Conservation (phyloP, 2,888 invertebrate species). For the Tachina fera region DNA sequence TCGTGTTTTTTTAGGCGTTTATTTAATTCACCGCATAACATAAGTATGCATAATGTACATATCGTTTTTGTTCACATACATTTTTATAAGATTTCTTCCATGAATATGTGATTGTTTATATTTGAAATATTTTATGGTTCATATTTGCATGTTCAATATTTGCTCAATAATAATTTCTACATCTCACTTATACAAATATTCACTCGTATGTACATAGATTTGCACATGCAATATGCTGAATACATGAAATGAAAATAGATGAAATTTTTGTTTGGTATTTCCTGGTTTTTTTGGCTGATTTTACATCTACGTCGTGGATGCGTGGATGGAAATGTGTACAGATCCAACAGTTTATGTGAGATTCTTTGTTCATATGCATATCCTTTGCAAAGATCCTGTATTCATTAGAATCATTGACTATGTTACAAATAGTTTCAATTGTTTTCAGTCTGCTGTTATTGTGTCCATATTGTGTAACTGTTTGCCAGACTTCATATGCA, state of each 20-base stretch:
- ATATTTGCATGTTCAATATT: slow-evolving; percentile 51
- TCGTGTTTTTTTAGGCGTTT: no score
- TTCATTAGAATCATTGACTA: slow-evolving; percentile 1
- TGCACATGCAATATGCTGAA: neutral
- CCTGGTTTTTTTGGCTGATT: neutral
- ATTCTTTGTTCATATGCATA: neutral
- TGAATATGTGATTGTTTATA: slow-evolving; percentile 1
- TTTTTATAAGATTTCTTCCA: neutral
- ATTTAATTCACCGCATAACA: no score
- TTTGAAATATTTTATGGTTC: slow-evolving; percentile 47
- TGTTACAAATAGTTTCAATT: slow-evolving; percentile 39
- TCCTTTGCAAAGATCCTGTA: neutral
- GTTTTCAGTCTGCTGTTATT: neutral
- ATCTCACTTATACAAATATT: slow-evolving; percentile 8
- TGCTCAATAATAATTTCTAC: slow-evolving; percentile 10
- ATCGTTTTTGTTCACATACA: no score
- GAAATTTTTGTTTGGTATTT: neutral
- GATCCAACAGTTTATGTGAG: neutral
- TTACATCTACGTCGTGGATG: no score
- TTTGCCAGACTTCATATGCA: slow-evolving; percentile 31
- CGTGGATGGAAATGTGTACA: neutral
- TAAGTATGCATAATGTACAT: no score
- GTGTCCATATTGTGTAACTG: slow-evolving; percentile 15
- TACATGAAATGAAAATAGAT: neutral
- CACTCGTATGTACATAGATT: neutral